Evolutionary conservation across 2,888 invertebrate genomes (phyloP), one percentile per base, ranked within the genome.

Genomic region (Pseudanteris insignis): DNA sequence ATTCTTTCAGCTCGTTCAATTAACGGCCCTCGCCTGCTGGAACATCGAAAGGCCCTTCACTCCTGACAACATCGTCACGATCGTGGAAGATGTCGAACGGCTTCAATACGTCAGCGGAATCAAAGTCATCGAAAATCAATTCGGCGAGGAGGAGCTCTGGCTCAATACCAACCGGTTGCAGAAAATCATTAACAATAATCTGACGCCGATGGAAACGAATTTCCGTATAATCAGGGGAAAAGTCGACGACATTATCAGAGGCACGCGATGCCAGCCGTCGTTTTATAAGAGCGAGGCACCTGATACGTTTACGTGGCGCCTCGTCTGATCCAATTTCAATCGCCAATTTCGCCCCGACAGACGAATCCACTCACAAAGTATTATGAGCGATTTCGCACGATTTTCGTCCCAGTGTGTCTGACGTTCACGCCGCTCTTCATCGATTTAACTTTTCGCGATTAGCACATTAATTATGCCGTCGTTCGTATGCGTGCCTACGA

Each of bases 1-100:
- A 64, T 82, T 80, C 68, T 81, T 80, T 69, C 81, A 81, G 53
- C 73, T 81, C 26, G 78, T 77, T 43, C 70, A 77, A 55, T 68
- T 71, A 58, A 81, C 79, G 18, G 75, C 81, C 1, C 62, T 82
- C 12, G 79, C 78, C 14, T 81, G 80, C 61, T 81, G 81, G 77
- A 79, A 81, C 69, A 79, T 80, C 43, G 74, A 74, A 61, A 71
- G 70, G 41, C 77, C 80, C 15, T 79, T 79, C 58, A 67, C 63
- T 4, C 70, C 73, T 2, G 75, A 79, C 21, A 76, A 79, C 66
- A 67, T 81, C 29, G 76, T 75, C 14, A 65, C 72, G 32, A 50
- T 80, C 15, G 74, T 72, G 1, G 70, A 73, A 58, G 78, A 80
- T 55, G 73, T 71, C 48, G 67, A 65, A 37, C 68, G 63, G 10